Conservation (phyloP, 1,140 invertebrate genomes). For the Choristoneura fumiferana region DNA sequence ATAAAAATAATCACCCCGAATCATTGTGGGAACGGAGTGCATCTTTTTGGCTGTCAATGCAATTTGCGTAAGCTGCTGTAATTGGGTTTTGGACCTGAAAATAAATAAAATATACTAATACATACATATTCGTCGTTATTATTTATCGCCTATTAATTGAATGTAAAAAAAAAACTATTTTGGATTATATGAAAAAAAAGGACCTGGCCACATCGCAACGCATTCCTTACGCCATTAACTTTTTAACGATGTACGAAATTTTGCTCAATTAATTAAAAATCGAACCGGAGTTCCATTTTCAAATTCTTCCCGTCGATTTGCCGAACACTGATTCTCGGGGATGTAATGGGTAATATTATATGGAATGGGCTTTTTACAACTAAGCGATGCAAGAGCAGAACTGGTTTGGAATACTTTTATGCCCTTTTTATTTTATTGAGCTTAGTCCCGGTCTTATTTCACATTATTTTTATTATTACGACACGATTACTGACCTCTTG, state of each 20-base stretch:
- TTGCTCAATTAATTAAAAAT: constrained; percentile 73
- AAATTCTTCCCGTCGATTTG: constrained; percentile 62
- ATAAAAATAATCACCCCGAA: constrained; percentile 23
- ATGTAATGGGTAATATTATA: constrained; percentile 76
- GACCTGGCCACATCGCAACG: not conserved
- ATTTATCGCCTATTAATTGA: not conserved
- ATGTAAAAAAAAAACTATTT: not conserved
- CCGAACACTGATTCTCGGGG: constrained; percentile 67
- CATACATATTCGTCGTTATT: not conserved
- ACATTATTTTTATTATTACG: constrained; percentile 59
- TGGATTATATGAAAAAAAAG: not conserved
- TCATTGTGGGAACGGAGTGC: constrained; percentile 45
- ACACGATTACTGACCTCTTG: constrained; percentile 48
- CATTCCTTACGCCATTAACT: not conserved
- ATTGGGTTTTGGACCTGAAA: not conserved
- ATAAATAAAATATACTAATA: not conserved
- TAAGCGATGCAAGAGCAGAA: constrained; percentile 67
- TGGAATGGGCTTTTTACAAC: constrained; percentile 73
- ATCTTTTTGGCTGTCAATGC: constrained; percentile 2
- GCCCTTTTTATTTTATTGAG: constrained; percentile 67
- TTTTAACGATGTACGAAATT: constrained; percentile 43
- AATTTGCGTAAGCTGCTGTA: not conserved
- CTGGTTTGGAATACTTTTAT: constrained; percentile 65
- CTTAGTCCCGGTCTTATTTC: constrained; percentile 65
- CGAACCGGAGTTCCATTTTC: constrained; percentile 68